These are phyloP conservation scores for Anarsia innoxiella DNA, from an alignment of 2,888 invertebrate genomes.

Conservation along the genomic window DNA sequence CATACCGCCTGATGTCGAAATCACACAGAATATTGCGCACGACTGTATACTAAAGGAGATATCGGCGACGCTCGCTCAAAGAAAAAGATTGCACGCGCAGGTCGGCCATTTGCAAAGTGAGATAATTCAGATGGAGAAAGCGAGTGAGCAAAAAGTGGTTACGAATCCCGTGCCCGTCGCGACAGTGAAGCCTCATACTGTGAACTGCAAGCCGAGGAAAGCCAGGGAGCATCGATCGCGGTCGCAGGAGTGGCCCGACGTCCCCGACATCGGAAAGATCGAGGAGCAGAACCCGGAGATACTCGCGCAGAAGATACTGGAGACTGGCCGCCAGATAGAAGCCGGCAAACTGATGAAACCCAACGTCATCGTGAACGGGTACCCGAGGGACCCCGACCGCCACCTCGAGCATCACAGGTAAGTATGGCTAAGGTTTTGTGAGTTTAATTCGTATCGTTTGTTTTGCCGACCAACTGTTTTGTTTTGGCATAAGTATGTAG, in stretches of 20 bases:
- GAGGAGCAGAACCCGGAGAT: constrained; percentile 95
- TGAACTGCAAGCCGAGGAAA: constrained; percentile 57
- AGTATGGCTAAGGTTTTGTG: no score
- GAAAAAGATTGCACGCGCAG: constrained; percentile 89
- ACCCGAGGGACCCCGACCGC: constrained; percentile 43
- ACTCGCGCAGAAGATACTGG: constrained; percentile 90
- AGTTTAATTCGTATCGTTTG: no score
- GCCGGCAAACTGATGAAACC: constrained; percentile 80
- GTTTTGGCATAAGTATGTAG: no score
- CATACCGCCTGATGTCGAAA: constrained; percentile 71
- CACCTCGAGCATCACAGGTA: constrained; percentile 35
- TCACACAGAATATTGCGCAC: constrained; percentile 82
- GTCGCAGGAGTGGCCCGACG: constrained; percentile 94
- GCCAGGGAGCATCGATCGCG: constrained; percentile 84
- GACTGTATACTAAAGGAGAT: constrained; percentile 91
- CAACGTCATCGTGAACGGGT: constrained; percentile 61
- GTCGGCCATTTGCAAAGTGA: constrained; percentile 86
- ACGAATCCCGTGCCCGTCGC: constrained; percentile 52
- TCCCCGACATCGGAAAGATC: constrained; percentile 91
- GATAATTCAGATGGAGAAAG: constrained; percentile 83
- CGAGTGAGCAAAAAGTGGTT: constrained; percentile 75
- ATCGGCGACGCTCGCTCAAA: constrained; percentile 86
- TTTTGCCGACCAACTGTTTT: no score
- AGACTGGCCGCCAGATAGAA: constrained; percentile 92
- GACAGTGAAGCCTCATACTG: constrained; percentile 60